These are phyloP conservation scores for Podarcis muralis DNA, from an alignment of 2,113 vertebrate species.

Conservation along the genomic window DNA sequence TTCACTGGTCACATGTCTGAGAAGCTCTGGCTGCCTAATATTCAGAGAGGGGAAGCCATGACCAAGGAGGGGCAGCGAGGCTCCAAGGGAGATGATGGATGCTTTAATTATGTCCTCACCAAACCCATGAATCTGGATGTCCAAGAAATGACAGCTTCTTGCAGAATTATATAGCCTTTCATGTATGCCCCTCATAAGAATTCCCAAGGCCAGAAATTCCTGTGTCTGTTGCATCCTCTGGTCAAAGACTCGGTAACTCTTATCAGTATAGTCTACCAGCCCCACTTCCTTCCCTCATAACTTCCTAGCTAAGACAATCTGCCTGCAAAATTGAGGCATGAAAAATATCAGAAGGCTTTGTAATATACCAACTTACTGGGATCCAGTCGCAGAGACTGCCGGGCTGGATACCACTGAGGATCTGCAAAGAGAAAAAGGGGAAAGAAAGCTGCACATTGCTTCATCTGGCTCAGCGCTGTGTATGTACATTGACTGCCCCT, in stretches of 20 bases:
- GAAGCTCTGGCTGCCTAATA: not conserved
- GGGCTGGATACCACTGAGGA: slow-evolving; percentile 91
- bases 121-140: not conserved
- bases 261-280: not conserved
- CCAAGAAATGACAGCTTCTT: not conserved
- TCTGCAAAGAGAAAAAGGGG: slow-evolving; percentile 72
- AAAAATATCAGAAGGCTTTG: no score
- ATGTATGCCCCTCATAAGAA: not conserved
- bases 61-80: not conserved
- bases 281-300: not conserved
- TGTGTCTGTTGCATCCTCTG: not conserved
- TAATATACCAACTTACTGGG: slow-evolving; percentile 79
- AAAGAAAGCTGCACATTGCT: accelerated
- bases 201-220: not conserved
- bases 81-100: not conserved
- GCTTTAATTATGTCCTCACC: not conserved
- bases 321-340: not conserved
- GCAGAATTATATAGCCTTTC: not conserved
- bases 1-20: not conserved
- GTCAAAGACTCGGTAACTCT: not conserved
- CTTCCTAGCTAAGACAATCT: not conserved
- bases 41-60: not conserved
- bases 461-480: not conserved
- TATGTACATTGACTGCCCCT: no score
- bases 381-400: slow-evolving; percentile 92